Conservation (phyloP, 1,140 invertebrate genomes). For the Atta cephalotes region DNA sequence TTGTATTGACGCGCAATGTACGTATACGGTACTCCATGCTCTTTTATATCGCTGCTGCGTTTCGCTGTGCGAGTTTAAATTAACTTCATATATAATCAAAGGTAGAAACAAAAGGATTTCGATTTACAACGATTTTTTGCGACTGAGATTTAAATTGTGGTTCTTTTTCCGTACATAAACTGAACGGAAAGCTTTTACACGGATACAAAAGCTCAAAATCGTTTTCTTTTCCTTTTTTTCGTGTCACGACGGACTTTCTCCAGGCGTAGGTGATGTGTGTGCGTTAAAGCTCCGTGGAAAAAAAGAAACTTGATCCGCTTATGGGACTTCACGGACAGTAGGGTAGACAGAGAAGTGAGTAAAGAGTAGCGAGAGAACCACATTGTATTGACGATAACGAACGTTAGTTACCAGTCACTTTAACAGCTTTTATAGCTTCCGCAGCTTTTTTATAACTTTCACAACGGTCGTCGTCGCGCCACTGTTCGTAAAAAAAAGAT, state of each 20-base stretch:
- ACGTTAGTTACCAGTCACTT: slow-evolving; percentile 60
- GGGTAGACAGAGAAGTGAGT: slow-evolving; percentile 49
- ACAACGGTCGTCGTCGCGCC: slow-evolving; percentile 36
- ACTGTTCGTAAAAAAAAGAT: slow-evolving; percentile 38
- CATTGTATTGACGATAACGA: slow-evolving; percentile 57
- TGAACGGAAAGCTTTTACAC: slow-evolving; percentile 8
- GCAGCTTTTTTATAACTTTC: slow-evolving; percentile 57
- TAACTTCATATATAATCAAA: not conserved
- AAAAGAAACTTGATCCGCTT: slow-evolving; percentile 51
- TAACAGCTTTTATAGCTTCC: slow-evolving; percentile 60
- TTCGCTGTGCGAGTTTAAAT: slow-evolving; percentile 9
- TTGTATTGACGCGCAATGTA: not conserved
- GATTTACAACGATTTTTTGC: not conserved
- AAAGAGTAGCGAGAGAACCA: slow-evolving; percentile 42
- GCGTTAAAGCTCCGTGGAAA: slow-evolving; percentile 15
- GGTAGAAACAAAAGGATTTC: not conserved
- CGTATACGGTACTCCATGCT: not conserved
- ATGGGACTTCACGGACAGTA: slow-evolving; percentile 43
- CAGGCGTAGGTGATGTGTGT: not conserved
- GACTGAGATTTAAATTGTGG: not conserved
- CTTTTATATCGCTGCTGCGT: not conserved
- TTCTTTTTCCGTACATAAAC: slow-evolving; percentile 15
- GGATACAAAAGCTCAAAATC: slow-evolving; percentile 42
- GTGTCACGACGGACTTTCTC: slow-evolving; percentile 2
- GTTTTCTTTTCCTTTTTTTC: not conserved